Percentiles rank a stretch among this genome's conserved stretches.
These are phyloP conservation scores for Proteles cristata DNA, from an alignment of 2,113 vertebrate species.

Conservation along the genomic window DNA sequence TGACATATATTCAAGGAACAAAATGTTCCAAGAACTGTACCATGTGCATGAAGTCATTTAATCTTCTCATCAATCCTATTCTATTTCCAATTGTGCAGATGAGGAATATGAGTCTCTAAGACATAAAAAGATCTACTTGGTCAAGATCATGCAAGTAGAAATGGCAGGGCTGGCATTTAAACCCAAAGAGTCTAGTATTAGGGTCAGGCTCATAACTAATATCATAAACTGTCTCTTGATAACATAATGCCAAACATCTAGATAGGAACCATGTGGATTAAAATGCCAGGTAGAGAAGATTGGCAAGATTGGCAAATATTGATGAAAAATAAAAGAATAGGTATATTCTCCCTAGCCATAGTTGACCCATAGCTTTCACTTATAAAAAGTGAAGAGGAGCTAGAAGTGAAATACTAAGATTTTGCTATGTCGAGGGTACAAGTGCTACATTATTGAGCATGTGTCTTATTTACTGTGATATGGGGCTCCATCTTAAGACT, in stretches of 20 bases:
- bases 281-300: background rate
- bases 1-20: background rate
- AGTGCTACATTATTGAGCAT: background rate
- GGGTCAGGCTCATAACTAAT: background rate
- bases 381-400: background rate
- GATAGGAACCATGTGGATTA: background rate
- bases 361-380: background rate
- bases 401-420: background rate
- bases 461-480: background rate
- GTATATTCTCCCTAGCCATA: background rate
- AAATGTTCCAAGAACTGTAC: background rate
- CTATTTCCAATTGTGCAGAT: background rate
- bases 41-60: background rate
- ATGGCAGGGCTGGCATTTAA: background rate
- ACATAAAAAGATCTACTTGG: background rate
- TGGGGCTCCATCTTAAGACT: no score
- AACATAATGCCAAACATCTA: background rate
- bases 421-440: background rate
- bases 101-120: background rate
- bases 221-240: background rate
- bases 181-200: background rate
- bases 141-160: background rate
- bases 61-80: background rate
- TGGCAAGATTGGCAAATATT: background rate
- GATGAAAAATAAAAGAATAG: background rate